Base-by-base conservation (phyloP, 2,888 invertebrate species). In the Xanthorhoe designata region DNA sequence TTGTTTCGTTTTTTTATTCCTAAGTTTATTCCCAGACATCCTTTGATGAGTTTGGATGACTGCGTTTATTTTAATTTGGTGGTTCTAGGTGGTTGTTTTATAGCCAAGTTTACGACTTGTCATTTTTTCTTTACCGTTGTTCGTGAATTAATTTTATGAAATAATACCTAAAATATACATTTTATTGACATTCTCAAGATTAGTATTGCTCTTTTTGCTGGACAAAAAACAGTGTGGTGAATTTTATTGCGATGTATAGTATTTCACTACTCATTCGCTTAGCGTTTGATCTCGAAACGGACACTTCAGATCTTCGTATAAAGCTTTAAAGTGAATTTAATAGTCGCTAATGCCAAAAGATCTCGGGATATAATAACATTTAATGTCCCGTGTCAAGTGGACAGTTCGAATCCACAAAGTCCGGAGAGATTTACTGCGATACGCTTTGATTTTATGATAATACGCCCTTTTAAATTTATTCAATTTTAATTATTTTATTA, bases 301-400 rank as follows among this genome's bases (percentile, higher is more conserved):
- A 72, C 64, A 70, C 67, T 67, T 74, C 66, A 64, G 56, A 66
- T 58, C 54, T 59, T 56, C 71, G 70, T 73, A 80, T 77, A 69
- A 68, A 73, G 64, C 74, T 75, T 73, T 79, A 80, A 78, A 80
- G 79, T 76, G 73, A 81, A 79, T 83, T 85, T 84, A 84, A 85
- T 81, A 78, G 77, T 75, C 79, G 67, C 77, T 86, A 84, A 86
- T 85, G 76, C 81, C 76, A 78, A 83, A 83, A 85, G 82, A 84
- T 84, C 79, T 72, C 73, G 75, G 79, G 83, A 84, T 86, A 87
- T 88, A 87, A 88, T 87, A 86, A 87, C 83, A 83, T 82, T 85
- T 87, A 89, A 88, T 87, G 84, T 81, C 70, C 86, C 88, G 81
- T 89, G 84, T 84, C 88, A 87, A 90, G 87, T 87, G 87, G 90